A percentile compares a stretch with the other conserved stretches of the same genome.
phyloP scores from a whole-genome alignment of 2,888 invertebrate genomes.

The Hedya salicella region DNA sequence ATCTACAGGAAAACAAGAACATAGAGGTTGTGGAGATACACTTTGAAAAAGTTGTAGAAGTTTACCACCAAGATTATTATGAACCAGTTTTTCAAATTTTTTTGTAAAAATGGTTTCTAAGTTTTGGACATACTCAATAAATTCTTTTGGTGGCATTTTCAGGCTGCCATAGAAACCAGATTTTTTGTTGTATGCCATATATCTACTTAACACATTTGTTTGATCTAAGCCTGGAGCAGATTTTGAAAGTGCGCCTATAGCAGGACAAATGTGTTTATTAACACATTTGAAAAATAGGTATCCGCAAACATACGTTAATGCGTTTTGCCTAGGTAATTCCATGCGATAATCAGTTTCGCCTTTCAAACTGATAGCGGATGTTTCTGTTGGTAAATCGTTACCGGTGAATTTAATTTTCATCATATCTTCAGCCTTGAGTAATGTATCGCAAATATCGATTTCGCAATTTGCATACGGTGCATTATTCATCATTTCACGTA shows the following conservation, averaged over 20 bases:
- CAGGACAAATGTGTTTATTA: constrained; percentile 38
- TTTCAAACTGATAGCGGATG: constrained; percentile 2
- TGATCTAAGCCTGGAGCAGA: constrained; percentile 18
- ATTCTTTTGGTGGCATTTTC: no score
- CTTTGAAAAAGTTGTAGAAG: no score
- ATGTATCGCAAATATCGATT: constrained; percentile 40
- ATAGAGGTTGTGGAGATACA: constrained; percentile 30
- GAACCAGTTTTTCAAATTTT: no score
- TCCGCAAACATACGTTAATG: constrained; percentile 40
- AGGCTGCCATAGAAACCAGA: no score
- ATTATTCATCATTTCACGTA: constrained; percentile 41
- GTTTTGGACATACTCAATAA: no score
- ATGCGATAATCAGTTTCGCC: constrained; percentile 44
- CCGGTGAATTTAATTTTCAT: constrained; percentile 4
- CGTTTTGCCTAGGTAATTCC: constrained; percentile 42
- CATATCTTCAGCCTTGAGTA: no score
- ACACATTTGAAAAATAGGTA: constrained; percentile 44
- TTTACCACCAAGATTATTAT: no score
- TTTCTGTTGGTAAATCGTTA: background rate
- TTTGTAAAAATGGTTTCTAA: no score
- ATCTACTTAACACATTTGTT: constrained; percentile 13
- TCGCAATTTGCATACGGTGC: constrained; percentile 26
- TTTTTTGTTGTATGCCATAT: constrained; percentile 36
- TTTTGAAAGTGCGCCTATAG: constrained; percentile 1
- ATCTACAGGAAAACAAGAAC: constrained; percentile 41